Percentiles rank a stretch among this genome's conserved stretches.
phyloP scores from a whole-genome alignment of 1,140 invertebrate species.

The Procambarus virginalis region DNA sequence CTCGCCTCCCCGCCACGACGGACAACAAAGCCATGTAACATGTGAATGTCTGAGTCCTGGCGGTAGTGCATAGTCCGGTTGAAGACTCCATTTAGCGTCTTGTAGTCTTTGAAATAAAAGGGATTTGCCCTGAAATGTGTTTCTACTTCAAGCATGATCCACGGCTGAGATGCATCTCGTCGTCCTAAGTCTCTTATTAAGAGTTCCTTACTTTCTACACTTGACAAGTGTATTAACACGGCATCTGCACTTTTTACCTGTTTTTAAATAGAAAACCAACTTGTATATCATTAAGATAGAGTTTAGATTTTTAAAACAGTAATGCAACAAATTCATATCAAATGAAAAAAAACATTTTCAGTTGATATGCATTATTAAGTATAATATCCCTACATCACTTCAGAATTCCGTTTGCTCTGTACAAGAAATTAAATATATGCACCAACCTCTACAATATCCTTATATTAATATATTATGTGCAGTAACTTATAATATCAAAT shows the following conservation, averaged over 20 bases:
- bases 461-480: too few relatives aligned
- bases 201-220: not conserved
- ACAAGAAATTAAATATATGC: too few relatives aligned
- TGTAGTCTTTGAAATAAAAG: slow-evolving; percentile 55
- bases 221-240: slow-evolving; percentile 29
- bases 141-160: slow-evolving; percentile 36
- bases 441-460: too few relatives aligned
- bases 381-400: too few relatives aligned
- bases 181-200: slow-evolving; percentile 3
- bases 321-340: too few relatives aligned
- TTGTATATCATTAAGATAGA: too few relatives aligned
- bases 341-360: too few relatives aligned
- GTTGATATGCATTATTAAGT: too few relatives aligned
- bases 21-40: slow-evolving; percentile 73
- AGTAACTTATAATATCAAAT: too few relatives aligned
- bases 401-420: too few relatives aligned
- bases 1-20: slow-evolving; percentile 15
- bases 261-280: not conserved
- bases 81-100: slow-evolving; percentile 72
- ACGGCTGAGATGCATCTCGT: slow-evolving; percentile 28
- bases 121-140: slow-evolving; percentile 15
- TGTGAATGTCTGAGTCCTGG: slow-evolving; percentile 76
- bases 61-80: slow-evolving; percentile 80
- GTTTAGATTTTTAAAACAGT: too few relatives aligned
- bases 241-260: slow-evolving; percentile 28